Conservation (phyloP, 2,888 invertebrate genomes). For the Eupelmus urozonus region DNA sequence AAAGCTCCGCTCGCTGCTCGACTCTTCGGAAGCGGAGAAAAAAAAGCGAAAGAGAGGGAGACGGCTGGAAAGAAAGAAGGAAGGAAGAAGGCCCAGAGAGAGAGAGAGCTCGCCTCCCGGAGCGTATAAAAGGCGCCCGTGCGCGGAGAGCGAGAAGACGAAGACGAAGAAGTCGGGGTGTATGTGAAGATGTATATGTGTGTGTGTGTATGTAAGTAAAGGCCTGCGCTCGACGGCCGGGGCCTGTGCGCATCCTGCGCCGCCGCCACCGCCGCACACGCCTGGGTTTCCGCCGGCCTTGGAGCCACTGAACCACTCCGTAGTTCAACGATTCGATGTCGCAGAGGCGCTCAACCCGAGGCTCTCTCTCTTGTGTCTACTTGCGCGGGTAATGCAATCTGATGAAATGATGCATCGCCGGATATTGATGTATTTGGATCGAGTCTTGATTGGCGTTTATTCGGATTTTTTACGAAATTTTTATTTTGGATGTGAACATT, state of each 20-base stretch:
- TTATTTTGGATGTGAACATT: too few species aligned
- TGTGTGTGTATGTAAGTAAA: not conserved
- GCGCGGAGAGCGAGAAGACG: not conserved
- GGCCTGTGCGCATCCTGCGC: constrained; percentile 45
- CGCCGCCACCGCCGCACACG: constrained; percentile 65
- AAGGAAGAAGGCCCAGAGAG: constrained; percentile 11
- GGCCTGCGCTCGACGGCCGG: not conserved
- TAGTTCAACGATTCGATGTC: constrained; percentile 77
- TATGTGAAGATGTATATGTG: not conserved
- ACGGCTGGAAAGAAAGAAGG: not conserved
- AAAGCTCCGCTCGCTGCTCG: not conserved
- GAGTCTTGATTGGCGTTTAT: too few species aligned
- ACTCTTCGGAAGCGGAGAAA: constrained; percentile 1
- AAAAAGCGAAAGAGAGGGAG: constrained; percentile 14
- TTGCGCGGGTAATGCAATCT: not conserved
- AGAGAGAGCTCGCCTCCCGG: too few species aligned
- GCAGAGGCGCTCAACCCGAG: constrained; percentile 73
- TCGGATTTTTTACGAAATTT: too few species aligned
- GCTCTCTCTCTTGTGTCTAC: too few species aligned
- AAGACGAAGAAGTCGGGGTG: not conserved
- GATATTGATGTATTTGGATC: too few species aligned
- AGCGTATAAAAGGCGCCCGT: not conserved
- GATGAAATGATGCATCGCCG: not conserved
- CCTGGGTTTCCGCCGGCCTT: constrained; percentile 76
- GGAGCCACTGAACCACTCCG: constrained; percentile 78